A percentile compares a stretch with the other conserved stretches of the same genome.
phyloP scores from a whole-genome alignment of 2,888 invertebrate species.

The Ephialtes manifestator region DNA sequence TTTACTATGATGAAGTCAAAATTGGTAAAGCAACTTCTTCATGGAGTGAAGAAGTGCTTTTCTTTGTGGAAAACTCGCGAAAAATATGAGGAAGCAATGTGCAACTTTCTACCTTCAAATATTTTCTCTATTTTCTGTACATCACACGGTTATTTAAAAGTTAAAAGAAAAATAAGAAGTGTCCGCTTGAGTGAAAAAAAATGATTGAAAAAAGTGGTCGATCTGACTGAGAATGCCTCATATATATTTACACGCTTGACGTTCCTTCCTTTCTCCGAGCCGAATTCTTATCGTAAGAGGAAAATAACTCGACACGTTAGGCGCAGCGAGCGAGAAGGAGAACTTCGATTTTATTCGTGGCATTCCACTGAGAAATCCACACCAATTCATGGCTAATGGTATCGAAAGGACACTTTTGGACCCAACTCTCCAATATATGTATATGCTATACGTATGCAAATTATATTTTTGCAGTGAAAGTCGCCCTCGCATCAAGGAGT shows the following conservation, averaged over 20 bases:
- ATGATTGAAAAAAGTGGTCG: too few species aligned
- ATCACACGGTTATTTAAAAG: too few species aligned
- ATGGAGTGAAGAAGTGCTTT: too few species aligned
- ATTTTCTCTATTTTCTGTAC: too few species aligned
- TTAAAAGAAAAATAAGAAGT: too few species aligned
- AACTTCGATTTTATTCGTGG: conserved; percentile 53
- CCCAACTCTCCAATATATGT: neutral
- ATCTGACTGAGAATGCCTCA: neutral
- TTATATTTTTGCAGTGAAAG: conserved; percentile 7
- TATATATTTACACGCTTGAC: neutral
- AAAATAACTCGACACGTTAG: conserved; percentile 10
- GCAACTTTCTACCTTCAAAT: too few species aligned
- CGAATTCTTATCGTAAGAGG: conserved; percentile 52
- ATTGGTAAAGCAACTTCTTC: too few species aligned
- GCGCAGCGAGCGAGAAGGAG: neutral
- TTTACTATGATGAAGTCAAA: too few species aligned
- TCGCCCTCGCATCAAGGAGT: neutral
- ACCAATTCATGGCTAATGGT: conserved; percentile 14
- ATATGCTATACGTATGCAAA: conserved; percentile 8
- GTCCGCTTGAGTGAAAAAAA: too few species aligned
- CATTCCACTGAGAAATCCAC: conserved; percentile 14
- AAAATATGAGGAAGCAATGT: too few species aligned
- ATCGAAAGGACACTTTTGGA: neutral
- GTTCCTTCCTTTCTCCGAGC: neutral
- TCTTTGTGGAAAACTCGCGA: too few species aligned